Conservation (phyloP, 2,888 invertebrate genomes). For the Campoplex nolae region DNA sequence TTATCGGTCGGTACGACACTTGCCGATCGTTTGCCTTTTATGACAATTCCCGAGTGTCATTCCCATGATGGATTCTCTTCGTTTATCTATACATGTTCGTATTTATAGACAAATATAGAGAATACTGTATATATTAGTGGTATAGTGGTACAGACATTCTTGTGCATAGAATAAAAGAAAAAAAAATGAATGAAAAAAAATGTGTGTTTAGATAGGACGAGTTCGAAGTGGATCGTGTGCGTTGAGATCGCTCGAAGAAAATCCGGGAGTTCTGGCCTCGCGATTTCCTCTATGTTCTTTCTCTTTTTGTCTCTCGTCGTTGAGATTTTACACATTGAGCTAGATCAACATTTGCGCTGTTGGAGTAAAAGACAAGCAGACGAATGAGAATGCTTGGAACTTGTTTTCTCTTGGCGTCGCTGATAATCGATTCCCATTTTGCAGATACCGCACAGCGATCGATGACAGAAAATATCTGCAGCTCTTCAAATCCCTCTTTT, state of each 20-base stretch:
- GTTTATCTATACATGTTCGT: not conserved
- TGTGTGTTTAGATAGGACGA: conserved; percentile 36
- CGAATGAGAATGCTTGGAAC: conserved; percentile 34
- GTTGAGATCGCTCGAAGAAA: conserved; percentile 62
- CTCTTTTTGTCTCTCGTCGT: not conserved
- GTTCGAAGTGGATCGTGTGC: conserved; percentile 61
- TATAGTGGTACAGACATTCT: conserved; percentile 21
- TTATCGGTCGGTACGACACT: conserved; percentile 57
- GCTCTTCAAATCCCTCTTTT: not conserved
- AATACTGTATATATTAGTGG: conserved; percentile 31
- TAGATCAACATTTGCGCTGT: not conserved
- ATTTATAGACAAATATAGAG: conserved; percentile 16
- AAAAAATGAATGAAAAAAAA: conserved; percentile 44
- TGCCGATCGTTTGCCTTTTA: conserved; percentile 38
- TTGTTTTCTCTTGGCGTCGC: conserved; percentile 59
- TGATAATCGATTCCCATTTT: conserved; percentile 67
- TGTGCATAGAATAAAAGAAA: conserved; percentile 1
- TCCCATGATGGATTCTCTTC: not conserved
- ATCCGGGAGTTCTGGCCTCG: conserved; percentile 56
- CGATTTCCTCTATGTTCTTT: conserved; percentile 5
- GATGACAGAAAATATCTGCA: conserved; percentile 8
- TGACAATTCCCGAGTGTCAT: conserved; percentile 1
- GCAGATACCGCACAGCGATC: conserved; percentile 52
- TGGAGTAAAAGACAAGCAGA: not conserved
- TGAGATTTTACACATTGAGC: conserved; percentile 12